Evolutionary conservation across 2,888 invertebrate species (phyloP), one percentile per base, ranked within the genome.

Genomic region (Agrilus cyanescens): DNA sequence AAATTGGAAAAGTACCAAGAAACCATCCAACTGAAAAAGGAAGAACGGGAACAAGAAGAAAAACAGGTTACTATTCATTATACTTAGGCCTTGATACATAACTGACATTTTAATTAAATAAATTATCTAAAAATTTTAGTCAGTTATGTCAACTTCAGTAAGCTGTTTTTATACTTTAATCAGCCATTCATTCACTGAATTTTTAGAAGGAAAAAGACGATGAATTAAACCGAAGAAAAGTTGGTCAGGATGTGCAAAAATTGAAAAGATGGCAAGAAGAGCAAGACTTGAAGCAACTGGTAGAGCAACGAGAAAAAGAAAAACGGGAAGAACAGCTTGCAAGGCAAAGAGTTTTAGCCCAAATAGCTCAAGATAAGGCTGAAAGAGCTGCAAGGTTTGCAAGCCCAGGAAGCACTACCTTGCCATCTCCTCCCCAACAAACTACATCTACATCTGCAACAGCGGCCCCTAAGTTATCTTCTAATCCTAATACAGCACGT

Each of bases 321-420:
- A 85, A 82, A 57, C 70, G 79, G 50, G 85, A 82, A 50, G 84
- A 86, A 53, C 74, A 79, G 50, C 70, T 77, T 8, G 85, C 85
- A 0, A 71, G 84, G 8, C 84, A 91, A 50, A 75, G 82, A 40
- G 81, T 93, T 13, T 67, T 82, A 45, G 81, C 82, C 41, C 87
- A 91, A 64, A 91, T 93, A 46, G 88, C 84, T 1, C 83, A 83
- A 59, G 93, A 93, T 65, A 78, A 85, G 57, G 79, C 79, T 1
- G 85, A 84, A 58, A 62, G 83, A 10, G 72, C 74, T 29, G 66
- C 73, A 14, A 68, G 61, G 49, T 68, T 67, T 50, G 66, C 46
- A 18, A 53, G 38, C 37, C 33, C 6, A 37, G 15, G 14, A 31
- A 31, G 32, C 15, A 29, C 31, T 4, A 14, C 46, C n/a, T 37